phyloP scores from a whole-genome alignment of 2,888 invertebrate species.

The Muschampia plurimacula region DNA sequence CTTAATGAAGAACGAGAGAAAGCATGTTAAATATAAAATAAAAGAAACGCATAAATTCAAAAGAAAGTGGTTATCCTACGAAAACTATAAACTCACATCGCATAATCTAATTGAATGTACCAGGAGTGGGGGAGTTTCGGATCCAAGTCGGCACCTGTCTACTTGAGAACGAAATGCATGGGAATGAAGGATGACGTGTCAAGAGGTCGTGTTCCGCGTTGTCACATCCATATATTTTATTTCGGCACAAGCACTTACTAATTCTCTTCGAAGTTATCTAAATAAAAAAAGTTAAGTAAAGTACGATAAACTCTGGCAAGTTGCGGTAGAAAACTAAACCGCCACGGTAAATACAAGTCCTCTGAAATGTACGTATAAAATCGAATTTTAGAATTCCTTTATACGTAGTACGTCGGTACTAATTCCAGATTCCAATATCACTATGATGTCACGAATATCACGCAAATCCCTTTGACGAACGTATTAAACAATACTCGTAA shows the following conservation, averaged over 20 bases:
- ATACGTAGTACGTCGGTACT: too few relatives aligned
- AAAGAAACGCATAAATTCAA: conserved; percentile 50
- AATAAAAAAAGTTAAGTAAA: not conserved
- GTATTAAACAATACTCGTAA: conserved; percentile 1
- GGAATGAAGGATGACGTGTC: conserved; percentile 54
- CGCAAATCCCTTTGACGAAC: conserved; percentile 9
- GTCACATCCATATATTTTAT: conserved; percentile 51
- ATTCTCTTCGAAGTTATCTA: conserved; percentile 42
- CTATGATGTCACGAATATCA: not conserved
- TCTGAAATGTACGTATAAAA: too few relatives aligned
- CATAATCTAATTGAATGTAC: conserved; percentile 52
- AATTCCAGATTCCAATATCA: not conserved
- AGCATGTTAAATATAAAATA: conserved; percentile 33
- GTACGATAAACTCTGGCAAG: too few relatives aligned
- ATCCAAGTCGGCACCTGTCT: not conserved
- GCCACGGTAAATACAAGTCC: too few relatives aligned
- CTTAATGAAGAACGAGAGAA: conserved; percentile 8
- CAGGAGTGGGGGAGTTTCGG: conserved; percentile 41
- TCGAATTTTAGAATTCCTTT: too few relatives aligned
- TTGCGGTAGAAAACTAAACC: too few relatives aligned
- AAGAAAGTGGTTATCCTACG: conserved; percentile 46
- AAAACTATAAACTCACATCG: conserved; percentile 50
- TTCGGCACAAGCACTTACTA: conserved; percentile 46
- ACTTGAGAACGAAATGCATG: conserved; percentile 49
- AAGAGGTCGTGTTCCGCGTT: conserved; percentile 51